phyloP scores from a whole-genome alignment of 2,113 vertebrate genomes.

The Numida meleagris region DNA sequence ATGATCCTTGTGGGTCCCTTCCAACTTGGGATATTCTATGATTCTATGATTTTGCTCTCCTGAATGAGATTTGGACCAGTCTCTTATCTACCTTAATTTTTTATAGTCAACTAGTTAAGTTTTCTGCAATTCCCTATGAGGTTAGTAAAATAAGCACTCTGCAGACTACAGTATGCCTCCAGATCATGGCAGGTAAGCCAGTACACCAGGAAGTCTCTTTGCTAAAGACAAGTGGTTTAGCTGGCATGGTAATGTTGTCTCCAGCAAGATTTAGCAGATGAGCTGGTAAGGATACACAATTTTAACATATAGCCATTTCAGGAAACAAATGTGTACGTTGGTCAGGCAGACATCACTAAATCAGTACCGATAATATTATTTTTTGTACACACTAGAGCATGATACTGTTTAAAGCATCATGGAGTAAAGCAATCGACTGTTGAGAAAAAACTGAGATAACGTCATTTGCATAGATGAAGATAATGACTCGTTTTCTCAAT shows the following conservation, averaged over 20 bases:
- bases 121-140: neutral
- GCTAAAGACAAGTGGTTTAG: neutral
- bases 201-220: neutral
- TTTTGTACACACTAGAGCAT: neutral
- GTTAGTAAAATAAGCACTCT: neutral
- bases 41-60: neutral
- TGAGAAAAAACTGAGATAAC: neutral
- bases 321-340: neutral
- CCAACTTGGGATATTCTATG: too few species aligned
- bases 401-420: neutral
- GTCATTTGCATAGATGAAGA: neutral
- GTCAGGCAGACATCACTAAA: neutral
- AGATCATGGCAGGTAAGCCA: rapidly evolving
- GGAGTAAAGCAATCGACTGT: neutral
- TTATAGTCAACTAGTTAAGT: neutral
- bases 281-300: neutral
- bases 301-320: neutral
- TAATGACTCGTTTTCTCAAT: neutral
- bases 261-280: neutral
- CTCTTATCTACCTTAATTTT: neutral
- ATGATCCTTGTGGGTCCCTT: too few species aligned
- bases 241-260: rapidly evolving
- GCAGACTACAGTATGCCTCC: neutral
- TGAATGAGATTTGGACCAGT: neutral
- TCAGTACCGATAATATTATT: neutral